Evolutionary conservation across 92 coral and sea anemone genomes (phyloP).

Genomic region (Epizoanthus scotinus): DNA sequence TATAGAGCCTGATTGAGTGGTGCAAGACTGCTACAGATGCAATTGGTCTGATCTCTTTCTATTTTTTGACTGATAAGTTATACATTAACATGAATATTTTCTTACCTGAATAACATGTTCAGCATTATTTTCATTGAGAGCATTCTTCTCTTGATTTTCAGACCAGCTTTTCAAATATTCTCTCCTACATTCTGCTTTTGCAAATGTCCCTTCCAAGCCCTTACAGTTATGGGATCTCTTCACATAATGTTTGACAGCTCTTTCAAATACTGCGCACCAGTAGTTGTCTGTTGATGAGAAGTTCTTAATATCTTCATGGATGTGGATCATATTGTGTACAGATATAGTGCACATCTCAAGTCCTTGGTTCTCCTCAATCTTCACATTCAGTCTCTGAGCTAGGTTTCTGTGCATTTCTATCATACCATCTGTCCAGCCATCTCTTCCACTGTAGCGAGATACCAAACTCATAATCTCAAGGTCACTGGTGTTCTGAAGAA

Average conservation of each 20-base stretch:
- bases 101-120: no score
- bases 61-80: no score
- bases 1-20: no score
- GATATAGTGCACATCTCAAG: conserved; percentile 62
- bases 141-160: no score
- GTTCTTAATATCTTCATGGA: conserved; percentile 53
- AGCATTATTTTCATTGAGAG: no score
- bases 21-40: no score
- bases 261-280: conserved; percentile 62
- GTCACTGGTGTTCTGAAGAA: no score
- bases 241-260: conserved; percentile 55
- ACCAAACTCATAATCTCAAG: no score
- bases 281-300: conserved; percentile 62
- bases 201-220: conserved; percentile 64
- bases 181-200: conserved; percentile 54
- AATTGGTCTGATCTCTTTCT: no score
- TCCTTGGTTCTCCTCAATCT: conserved; percentile 54
- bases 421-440: conserved; percentile 54
- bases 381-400: conserved; percentile 43
- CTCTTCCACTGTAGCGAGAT: conserved; percentile 55
- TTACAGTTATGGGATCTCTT: conserved; percentile 60
- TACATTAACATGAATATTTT: no score
- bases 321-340: conserved; percentile 55
- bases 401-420: conserved; percentile 46
- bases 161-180: conserved; percentile 65